A percentile compares a stretch with the other conserved stretches of the same genome.
These are phyloP conservation scores for Ctenicera cuprea DNA, from an alignment of 2,888 invertebrate genomes.

Conservation along the genomic window DNA sequence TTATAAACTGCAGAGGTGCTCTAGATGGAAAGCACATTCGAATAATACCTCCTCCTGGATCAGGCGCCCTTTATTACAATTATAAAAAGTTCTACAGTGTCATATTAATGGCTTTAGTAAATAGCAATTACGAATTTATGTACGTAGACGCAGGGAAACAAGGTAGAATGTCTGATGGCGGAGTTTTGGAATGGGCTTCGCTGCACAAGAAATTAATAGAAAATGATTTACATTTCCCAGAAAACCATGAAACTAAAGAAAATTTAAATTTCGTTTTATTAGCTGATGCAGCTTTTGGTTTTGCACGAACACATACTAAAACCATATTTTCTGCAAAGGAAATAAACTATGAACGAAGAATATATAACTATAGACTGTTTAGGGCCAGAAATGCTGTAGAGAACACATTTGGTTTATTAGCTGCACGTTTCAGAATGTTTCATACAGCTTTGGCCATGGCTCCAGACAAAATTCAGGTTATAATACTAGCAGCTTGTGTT, in stretches of 20 bases:
- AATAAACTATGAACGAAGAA: no score
- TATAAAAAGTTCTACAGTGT: constrained; percentile 59
- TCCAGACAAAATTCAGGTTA: constrained; percentile 46
- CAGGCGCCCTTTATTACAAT: constrained; percentile 61
- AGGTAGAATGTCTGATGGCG: constrained; percentile 56
- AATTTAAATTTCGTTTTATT: constrained; percentile 53
- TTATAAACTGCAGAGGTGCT: constrained; percentile 57
- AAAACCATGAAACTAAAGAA: constrained; percentile 41
- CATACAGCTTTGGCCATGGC: constrained; percentile 49
- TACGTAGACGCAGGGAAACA: constrained; percentile 51
- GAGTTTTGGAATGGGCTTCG: no score
- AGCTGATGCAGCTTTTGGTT: constrained; percentile 45
- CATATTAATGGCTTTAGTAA: constrained; percentile 53
- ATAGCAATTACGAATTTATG: constrained; percentile 53
- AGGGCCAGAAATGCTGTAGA: constrained; percentile 50
- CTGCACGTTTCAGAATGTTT: constrained; percentile 52
- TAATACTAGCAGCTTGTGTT: constrained; percentile 41
- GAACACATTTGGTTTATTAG: constrained; percentile 54
- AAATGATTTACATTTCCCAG: constrained; percentile 48
- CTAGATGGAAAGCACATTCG: constrained; percentile 56
- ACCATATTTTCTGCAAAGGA: not conserved
- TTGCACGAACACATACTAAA: constrained; percentile 45
- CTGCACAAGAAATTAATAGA: no score
- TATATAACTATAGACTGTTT: constrained; percentile 55
- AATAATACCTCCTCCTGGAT: constrained; percentile 52